A percentile compares a stretch with the other conserved stretches of the same genome.
Evolutionary conservation across 2,797 vertebrate genomes (phyloP).

Genomic region (Pantherophis vulpinus): DNA sequence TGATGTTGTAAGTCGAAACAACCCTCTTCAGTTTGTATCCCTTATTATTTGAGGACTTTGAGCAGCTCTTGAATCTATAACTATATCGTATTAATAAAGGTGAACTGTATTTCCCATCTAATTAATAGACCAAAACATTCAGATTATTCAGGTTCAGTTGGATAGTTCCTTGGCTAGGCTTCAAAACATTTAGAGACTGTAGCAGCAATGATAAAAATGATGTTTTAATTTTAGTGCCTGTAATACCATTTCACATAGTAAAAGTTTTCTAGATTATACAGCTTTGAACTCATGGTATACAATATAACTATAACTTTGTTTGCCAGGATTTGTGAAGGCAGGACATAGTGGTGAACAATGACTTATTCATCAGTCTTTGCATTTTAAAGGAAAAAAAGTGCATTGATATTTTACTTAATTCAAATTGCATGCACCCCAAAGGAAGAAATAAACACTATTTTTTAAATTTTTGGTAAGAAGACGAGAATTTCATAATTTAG

Average conservation of each 20-base stretch:
- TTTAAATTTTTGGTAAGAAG: neutral
- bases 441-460: neutral
- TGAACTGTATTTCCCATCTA: neutral
- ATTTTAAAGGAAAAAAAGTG: conserved; percentile 36
- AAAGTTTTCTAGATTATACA: conserved; percentile 74
- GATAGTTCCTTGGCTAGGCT: conserved; percentile 23
- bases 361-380: conserved; percentile 11
- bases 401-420: conserved; percentile 8
- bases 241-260: conserved; percentile 58
- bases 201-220: conserved; percentile 30
- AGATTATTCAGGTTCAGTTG: conserved; percentile 36
- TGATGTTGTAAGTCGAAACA: neutral
- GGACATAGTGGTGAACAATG: neutral
- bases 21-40: neutral
- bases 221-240: conserved; percentile 53
- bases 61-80: neutral
- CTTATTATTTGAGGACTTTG: neutral
- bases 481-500: neutral
- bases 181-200: neutral
- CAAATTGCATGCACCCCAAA: neutral
- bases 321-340: conserved; percentile 56
- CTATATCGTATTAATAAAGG: neutral
- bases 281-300: conserved; percentile 66
- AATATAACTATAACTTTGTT: conserved; percentile 57
- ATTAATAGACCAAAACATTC: neutral